phyloP scores from a whole-genome alignment of 2,888 invertebrate species.

The Nineta flava region DNA sequence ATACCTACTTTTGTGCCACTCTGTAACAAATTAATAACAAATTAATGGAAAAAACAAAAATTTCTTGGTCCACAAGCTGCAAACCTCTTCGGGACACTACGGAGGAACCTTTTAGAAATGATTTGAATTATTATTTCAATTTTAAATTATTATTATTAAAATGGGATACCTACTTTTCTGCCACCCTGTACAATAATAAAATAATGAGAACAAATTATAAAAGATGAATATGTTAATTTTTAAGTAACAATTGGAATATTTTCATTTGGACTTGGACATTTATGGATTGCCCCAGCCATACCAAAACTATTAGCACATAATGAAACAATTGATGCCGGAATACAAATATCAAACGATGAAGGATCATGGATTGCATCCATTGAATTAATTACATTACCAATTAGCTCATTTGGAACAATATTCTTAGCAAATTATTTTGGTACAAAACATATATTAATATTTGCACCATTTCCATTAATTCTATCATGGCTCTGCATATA shows the following conservation, averaged over 20 bases:
- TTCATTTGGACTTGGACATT: not conserved
- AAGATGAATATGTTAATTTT: constrained; percentile 4
- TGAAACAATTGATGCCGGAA: constrained; percentile 13
- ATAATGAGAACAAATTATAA: too few relatives aligned
- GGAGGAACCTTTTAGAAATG: too few relatives aligned
- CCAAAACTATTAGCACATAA: constrained; percentile 13
- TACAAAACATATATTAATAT: not conserved
- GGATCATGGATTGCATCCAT: constrained; percentile 2
- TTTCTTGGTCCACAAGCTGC: too few relatives aligned
- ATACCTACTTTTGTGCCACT: too few relatives aligned
- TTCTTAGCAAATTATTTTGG: constrained; percentile 1
- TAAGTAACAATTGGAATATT: constrained; percentile 1
- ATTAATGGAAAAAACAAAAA: too few relatives aligned
- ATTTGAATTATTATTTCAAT: too few relatives aligned
- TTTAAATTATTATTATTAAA: too few relatives aligned
- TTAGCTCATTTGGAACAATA: not conserved
- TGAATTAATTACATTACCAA: not conserved
- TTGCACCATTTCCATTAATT: not conserved
- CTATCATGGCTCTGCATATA: constrained; percentile 1
- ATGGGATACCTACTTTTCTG: too few relatives aligned
- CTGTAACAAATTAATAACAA: too few relatives aligned
- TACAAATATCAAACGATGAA: not conserved
- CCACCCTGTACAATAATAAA: too few relatives aligned
- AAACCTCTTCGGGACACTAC: too few relatives aligned
- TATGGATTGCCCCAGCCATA: constrained; percentile 3